phyloP scores from a whole-genome alignment of 2,888 invertebrate species.

The Trypoxylon attenuatum region DNA sequence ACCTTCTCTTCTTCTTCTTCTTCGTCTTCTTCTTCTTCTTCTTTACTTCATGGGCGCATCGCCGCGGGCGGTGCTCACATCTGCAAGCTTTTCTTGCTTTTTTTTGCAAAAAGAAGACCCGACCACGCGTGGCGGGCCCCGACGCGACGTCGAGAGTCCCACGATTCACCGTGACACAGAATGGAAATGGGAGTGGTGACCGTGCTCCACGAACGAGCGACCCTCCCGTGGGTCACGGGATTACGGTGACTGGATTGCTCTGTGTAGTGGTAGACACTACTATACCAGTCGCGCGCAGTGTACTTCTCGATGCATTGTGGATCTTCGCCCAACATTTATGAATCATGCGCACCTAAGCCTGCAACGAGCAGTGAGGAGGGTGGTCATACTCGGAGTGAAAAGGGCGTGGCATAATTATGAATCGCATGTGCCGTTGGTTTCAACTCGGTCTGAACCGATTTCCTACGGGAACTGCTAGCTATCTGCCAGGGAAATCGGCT shows the following conservation, averaged over 20 bases:
- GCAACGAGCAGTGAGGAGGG: neutral
- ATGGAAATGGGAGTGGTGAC: slow-evolving; percentile 46
- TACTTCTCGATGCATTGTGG: too few species aligned
- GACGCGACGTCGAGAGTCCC: neutral
- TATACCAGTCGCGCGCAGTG: too few species aligned
- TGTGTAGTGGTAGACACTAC: too few species aligned
- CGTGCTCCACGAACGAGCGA: slow-evolving; percentile 10
- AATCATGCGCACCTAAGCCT: too few species aligned
- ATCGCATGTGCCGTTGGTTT: neutral
- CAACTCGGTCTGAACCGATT: slow-evolving; percentile 30
- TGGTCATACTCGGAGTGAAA: neutral
- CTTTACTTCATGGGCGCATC: slow-evolving; percentile 23
- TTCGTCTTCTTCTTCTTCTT: too few species aligned
- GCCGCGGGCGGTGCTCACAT: slow-evolving; percentile 53
- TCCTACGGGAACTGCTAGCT: slow-evolving; percentile 37
- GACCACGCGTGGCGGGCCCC: slow-evolving; percentile 44
- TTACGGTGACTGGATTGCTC: slow-evolving; percentile 6
- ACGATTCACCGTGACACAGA: slow-evolving; percentile 11
- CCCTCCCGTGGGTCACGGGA: slow-evolving; percentile 9
- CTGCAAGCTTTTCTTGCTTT: slow-evolving; percentile 56
- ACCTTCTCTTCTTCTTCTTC: too few species aligned
- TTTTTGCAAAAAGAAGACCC: slow-evolving; percentile 54
- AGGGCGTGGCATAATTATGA: slow-evolving; percentile 10
- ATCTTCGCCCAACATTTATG: neutral
- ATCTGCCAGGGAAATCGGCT: slow-evolving; percentile 49